Evolutionary conservation across 2,113 vertebrate species (phyloP), one percentile per base, ranked within the genome.

Genomic region (Nothoprocta perdicaria): DNA sequence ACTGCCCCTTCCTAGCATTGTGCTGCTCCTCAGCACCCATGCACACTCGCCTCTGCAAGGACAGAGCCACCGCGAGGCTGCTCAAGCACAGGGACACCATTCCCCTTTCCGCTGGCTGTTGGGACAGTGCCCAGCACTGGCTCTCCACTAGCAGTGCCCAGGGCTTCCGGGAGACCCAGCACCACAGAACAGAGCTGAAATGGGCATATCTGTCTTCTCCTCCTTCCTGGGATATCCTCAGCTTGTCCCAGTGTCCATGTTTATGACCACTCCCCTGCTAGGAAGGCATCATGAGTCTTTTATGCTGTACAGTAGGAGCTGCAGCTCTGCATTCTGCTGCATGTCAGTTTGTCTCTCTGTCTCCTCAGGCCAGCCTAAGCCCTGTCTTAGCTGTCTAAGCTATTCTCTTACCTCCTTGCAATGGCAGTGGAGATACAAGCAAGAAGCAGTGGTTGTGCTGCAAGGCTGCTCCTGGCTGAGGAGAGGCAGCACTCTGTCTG

Each of bases 301-400:
- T 61, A 35, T 26, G 80, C 57, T 63, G 14, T 10, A 1, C 17
- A 52, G 27, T 1, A 9, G 23, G 50, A 86, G 79, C 27, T 52
- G 29, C 26, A 72, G 33, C 35, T 55, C 41, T 65, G 27, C 50
- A 45, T 46, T 6, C 27, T 71, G 29, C n/a, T 31, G 45, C 57
- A n/a, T 45, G 35, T 0, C 0, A 33, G 33, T 60, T 29, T 41
- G 29, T 7, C 2, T 0, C n/a, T 62, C 48, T 79, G 23, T 38
- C 50, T 63, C 55, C 38, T 80, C 45, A 21, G 5, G 29, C 60
- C 26, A 55, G 58, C 52, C 67, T n/a, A 24, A 29, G 35, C 35
- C 7, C 35, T 7, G 35, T 38, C 35, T 38, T 38, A 38, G 35
- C 35, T 38, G 35, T 38, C 35, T 38, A 38, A 38, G 35, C 35